Conservation (phyloP, 2,888 invertebrate genomes). For the Zeuzera pyrina region DNA sequence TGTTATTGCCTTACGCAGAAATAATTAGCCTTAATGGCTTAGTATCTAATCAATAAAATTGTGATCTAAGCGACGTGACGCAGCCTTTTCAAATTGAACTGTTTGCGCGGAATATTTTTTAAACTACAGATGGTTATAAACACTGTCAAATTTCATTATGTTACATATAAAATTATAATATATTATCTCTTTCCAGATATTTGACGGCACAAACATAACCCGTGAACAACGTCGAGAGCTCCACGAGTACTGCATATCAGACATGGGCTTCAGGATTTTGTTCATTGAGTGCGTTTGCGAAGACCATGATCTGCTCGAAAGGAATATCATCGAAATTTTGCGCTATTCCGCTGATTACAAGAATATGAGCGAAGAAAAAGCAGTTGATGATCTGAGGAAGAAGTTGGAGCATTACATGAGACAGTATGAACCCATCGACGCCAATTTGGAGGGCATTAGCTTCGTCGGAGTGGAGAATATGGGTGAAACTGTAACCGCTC, state of each 20-base stretch:
- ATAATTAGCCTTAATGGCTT: too few relatives aligned
- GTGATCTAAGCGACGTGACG: too few relatives aligned
- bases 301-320: slow-evolving; percentile 71
- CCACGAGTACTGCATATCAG: slow-evolving; percentile 78
- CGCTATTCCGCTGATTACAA: slow-evolving; percentile 90
- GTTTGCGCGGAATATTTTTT: too few relatives aligned
- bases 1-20: too few relatives aligned
- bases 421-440: slow-evolving; percentile 86
- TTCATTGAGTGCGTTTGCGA: slow-evolving; percentile 95
- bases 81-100: too few relatives aligned
- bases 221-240: slow-evolving; percentile 84
- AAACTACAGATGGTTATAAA: too few relatives aligned
- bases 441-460: slow-evolving; percentile 67
- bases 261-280: slow-evolving; percentile 87
- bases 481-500: slow-evolving; percentile 79
- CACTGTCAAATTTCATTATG: too few relatives aligned
- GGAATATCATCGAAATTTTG: slow-evolving; percentile 80
- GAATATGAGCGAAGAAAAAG: slow-evolving; percentile 82
- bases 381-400: slow-evolving; percentile 84
- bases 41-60: too few relatives aligned
- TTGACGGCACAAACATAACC: slow-evolving; percentile 95
- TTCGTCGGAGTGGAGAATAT: slow-evolving; percentile 66
- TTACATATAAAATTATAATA: too few relatives aligned
- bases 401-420: slow-evolving; percentile 89
- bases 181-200: slow-evolving; percentile 75